Evolutionary conservation across 35 echinoderm and acorn worm species (phyloP).

Genomic region (Patiria miniata): DNA sequence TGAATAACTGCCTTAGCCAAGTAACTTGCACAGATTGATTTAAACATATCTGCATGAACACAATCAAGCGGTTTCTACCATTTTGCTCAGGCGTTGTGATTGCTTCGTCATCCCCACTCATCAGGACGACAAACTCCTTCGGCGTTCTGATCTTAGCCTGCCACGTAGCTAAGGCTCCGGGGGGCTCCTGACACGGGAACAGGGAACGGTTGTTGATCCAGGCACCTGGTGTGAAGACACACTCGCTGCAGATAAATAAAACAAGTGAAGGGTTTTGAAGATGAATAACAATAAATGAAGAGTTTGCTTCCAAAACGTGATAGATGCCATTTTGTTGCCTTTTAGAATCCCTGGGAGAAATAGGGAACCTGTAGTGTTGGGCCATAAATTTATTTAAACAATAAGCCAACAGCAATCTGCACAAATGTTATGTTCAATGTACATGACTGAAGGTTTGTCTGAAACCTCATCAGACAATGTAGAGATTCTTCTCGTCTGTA

Average conservation of each 20-base stretch:
- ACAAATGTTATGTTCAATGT: no score
- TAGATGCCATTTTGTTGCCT: no score
- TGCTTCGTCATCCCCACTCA: constrained; percentile 86
- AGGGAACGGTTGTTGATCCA: constrained; percentile 96
- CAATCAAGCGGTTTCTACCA: constrained; percentile 11
- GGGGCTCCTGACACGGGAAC: constrained; percentile 90
- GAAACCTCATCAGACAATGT: no score
- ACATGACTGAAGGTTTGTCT: no score
- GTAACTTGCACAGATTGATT: no score
- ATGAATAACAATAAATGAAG: not conserved
- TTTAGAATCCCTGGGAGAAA: not conserved
- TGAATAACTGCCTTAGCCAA: no score
- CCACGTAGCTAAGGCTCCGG: constrained; percentile 93
- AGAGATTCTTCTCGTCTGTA: no score
- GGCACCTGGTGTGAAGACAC: constrained; percentile 90
- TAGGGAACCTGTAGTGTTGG: not conserved
- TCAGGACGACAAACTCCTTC: constrained; percentile 61
- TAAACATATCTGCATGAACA: no score
- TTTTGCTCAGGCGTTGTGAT: constrained; percentile 23
- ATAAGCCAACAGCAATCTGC: not conserved
- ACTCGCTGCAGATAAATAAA: constrained; percentile 50
- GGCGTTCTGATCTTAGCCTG: constrained; percentile 81
- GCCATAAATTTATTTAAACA: not conserved
- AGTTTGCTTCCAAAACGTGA: no score
- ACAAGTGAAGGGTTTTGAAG: not conserved